Base-by-base conservation (phyloP, 2,888 invertebrate genomes). In the Mesochorus sp. region DNA sequence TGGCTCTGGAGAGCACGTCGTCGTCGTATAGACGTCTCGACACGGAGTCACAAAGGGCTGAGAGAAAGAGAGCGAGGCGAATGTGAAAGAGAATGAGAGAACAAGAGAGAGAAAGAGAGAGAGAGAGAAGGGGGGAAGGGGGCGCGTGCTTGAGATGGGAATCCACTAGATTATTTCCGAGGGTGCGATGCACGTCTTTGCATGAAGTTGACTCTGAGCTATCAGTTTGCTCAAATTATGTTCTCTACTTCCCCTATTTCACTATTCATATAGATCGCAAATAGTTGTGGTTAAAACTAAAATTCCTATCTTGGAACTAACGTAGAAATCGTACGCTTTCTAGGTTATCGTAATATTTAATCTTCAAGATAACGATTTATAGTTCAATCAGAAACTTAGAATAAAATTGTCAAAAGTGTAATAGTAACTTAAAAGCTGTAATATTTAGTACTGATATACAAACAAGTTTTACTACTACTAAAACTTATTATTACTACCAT, bases 81-180 rank as follows among this genome's bases (percentile, higher is more conserved):
- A n/a, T n/a, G n/a, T n/a, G n/a, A n/a, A n/a, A 31, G 44, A 31
- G 44, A 31, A 47, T 44, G 61, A 47, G 47, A 64, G 47, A 47
- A 31, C 31, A 39, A 12, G 39, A 59, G 71, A 59, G 67, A 49
- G 59, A 44, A 19, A 47, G 17, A 31, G 14, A 24, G 34, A 26
- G 59, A 42, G 59, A 59, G n/a, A 0, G 12, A n/a, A 3, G 3
- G 0, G 6, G 12, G 6, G 39, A 39, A n/a, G n/a, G n/a, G n/a
- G n/a, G n/a, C n/a, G n/a, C n/a, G n/a, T n/a, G n/a, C n/a, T 1
- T 19, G 21, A 53, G 76, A 72, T 78, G 77, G 71, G 70, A 80
- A 76, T 80, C 64, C 55, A 73, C 49, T 37, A 42, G 68, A 81
- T 76, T 68, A 80, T 81, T 78, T 79, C 64, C 73, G 51, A 53